phyloP scores from a whole-genome alignment of 2,797 vertebrate species.

The Toxotes lorentzi region DNA sequence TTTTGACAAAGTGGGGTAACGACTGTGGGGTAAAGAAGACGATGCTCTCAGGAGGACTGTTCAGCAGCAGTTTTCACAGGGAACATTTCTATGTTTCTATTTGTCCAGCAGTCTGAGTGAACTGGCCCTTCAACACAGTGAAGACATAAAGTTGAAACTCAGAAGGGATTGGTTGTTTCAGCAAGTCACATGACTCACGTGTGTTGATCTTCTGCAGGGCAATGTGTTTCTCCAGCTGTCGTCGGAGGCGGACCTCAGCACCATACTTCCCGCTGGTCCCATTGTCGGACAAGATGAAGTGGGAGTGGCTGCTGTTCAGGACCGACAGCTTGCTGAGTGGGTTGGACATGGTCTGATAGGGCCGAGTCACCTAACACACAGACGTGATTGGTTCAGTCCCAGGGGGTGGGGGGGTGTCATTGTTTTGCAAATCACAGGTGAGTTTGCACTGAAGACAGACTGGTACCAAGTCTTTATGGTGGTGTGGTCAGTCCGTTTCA shows the following conservation, averaged over 20 bases:
- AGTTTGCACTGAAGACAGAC: background rate
- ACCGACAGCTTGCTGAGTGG: constrained; percentile 93
- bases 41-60: too few species aligned
- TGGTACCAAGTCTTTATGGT: background rate
- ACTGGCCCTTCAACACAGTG: background rate
- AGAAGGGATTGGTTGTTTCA: background rate
- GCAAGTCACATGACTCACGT: constrained; percentile 84
- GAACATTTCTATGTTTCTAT: too few species aligned
- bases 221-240: constrained; percentile 96
- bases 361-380: constrained; percentile 87
- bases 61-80: too few species aligned
- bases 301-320: constrained; percentile 94
- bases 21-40: too few species aligned
- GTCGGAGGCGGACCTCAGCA: constrained; percentile 92
- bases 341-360: constrained; percentile 97
- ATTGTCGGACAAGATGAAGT: constrained; percentile 95
- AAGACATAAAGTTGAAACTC: background rate
- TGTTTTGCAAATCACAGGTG: background rate
- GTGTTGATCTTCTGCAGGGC: constrained; percentile 98
- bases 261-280: constrained; percentile 95
- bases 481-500: background rate
- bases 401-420: background rate
- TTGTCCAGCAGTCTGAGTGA: background rate
- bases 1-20: too few species aligned
- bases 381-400: background rate